Percentiles rank a stretch among this genome's conserved stretches.
These are phyloP conservation scores for Salmo trutta DNA, from an alignment of 2,797 vertebrate species.

Conservation along the genomic window DNA sequence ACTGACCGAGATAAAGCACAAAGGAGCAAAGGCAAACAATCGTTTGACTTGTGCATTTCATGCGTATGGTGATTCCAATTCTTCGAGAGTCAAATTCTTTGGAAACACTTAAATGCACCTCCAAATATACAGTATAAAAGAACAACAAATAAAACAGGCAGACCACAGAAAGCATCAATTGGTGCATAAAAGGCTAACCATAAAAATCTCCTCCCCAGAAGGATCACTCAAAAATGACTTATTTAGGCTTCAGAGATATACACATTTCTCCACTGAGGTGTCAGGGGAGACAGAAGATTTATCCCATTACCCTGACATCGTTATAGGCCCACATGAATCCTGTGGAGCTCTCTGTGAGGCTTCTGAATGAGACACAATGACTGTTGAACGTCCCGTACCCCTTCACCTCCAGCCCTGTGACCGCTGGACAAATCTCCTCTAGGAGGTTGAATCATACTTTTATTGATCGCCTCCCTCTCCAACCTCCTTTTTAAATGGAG, in stretches of 20 bases:
- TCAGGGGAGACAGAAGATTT: conserved; percentile 26
- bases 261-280: conserved; percentile 11
- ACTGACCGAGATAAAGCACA: conserved; percentile 13
- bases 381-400: conserved; percentile 24
- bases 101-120: neutral
- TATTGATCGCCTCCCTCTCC: conserved; percentile 31
- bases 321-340: conserved; percentile 32
- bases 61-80: conserved; percentile 1
- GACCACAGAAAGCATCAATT: neutral
- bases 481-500: conserved; percentile 1
- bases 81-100: neutral
- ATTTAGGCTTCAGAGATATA: conserved; percentile 4
- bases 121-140: neutral
- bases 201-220: neutral
- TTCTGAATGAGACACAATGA: conserved; percentile 26
- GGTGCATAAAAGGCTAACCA: neutral
- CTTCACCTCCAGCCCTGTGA: neutral
- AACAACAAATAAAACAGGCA: neutral
- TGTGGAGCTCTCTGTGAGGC: conserved; percentile 17
- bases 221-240: conserved; percentile 16
- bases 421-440: conserved; percentile 20
- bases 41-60: neutral
- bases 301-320: conserved; percentile 30
- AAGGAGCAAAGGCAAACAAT: conserved; percentile 1
- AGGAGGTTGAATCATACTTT: conserved; percentile 33